phyloP scores from a whole-genome alignment of 2,888 invertebrate species.

The Eupithecia exiguata region DNA sequence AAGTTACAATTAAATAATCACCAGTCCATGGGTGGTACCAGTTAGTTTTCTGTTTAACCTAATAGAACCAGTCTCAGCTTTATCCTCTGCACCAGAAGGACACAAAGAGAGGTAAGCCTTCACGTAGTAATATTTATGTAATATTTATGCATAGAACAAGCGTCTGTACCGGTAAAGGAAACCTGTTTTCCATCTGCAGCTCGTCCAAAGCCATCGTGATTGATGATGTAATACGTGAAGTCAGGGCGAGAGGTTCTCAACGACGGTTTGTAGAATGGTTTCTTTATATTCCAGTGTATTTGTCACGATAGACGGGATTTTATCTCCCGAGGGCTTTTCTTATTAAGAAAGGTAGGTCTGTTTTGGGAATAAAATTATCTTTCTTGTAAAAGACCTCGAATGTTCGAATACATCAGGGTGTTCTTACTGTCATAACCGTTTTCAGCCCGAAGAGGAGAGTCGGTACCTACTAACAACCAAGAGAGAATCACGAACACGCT shows the following conservation, averaged over 20 bases:
- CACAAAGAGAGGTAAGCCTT: background rate
- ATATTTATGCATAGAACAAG: background rate
- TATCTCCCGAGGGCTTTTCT: constrained; percentile 15
- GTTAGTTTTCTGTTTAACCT: background rate
- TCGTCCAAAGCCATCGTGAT: constrained; percentile 32
- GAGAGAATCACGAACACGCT: background rate
- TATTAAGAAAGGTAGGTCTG: background rate
- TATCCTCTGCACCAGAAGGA: background rate
- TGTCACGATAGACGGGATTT: constrained; percentile 30
- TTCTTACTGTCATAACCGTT: background rate
- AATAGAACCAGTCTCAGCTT: background rate
- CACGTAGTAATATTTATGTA: too few relatives aligned
- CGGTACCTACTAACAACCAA: background rate
- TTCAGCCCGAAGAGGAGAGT: background rate
- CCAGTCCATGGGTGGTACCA: background rate
- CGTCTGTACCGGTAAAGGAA: background rate
- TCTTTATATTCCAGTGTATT: constrained; percentile 28
- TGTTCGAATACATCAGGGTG: background rate
- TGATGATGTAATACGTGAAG: constrained; percentile 34
- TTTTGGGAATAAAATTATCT: background rate
- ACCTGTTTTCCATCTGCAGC: background rate
- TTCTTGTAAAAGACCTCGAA: background rate
- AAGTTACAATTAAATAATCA: background rate
- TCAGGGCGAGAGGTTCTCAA: constrained; percentile 32
- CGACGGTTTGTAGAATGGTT: constrained; percentile 32